These are phyloP conservation scores for Haliclona indistincta DNA, from an alignment of 37 sponge, comb jelly and placozoan genomes.

Conservation along the genomic window DNA sequence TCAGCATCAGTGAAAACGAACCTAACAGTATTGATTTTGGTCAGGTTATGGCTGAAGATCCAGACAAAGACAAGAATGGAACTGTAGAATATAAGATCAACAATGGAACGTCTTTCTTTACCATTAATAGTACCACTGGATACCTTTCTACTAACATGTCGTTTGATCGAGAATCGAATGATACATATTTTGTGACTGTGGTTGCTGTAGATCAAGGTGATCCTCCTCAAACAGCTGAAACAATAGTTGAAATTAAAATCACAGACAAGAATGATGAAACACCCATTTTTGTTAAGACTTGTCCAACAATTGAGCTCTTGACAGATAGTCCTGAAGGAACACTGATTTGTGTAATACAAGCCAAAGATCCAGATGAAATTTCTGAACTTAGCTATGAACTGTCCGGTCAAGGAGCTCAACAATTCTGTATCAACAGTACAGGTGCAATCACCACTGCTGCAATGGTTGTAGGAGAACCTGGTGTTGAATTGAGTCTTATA, in stretches of 20 bases:
- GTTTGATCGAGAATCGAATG: conserved; percentile 20
- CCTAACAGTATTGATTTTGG: neutral
- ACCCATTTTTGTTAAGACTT: conserved; percentile 4
- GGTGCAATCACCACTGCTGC: neutral
- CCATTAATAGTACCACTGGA: conserved; percentile 20
- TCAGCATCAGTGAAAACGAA: conserved; percentile 12
- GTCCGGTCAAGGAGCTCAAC: neutral
- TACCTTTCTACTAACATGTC: neutral
- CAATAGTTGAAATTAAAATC: neutral
- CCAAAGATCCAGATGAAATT: conserved; percentile 3
- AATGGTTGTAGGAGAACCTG: neutral
- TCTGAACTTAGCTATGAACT: neutral
- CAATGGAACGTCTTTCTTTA: neutral
- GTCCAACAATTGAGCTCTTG: too few relatives aligned
- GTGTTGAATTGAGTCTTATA: neutral
- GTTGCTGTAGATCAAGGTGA: conserved; percentile 12
- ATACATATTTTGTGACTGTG: neutral
- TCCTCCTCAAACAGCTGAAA: neutral
- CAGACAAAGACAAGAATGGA: conserved; percentile 20
- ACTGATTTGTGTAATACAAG: neutral
- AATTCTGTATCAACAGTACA: neutral
- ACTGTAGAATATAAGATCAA: conserved; percentile 3
- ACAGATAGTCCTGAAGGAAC: conserved; percentile 7
- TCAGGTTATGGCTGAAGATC: conserved; percentile 16
- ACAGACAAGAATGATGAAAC: conserved; percentile 35